phyloP scores from a whole-genome alignment of 53 echinoderm and acorn worm species.

The Hippasteria phrygiana region DNA sequence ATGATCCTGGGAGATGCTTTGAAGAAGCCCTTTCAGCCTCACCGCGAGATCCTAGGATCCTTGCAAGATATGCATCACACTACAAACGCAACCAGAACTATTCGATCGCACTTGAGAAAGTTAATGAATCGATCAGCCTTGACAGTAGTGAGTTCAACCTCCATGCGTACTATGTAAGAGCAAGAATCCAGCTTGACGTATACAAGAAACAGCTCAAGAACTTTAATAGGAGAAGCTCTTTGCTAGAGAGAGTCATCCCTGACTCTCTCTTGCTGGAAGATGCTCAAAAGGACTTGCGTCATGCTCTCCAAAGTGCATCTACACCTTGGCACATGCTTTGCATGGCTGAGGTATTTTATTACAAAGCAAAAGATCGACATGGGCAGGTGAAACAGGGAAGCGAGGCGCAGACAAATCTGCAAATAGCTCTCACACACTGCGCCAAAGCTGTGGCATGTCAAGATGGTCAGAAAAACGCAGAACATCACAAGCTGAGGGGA shows the following conservation, averaged over 20 bases:
- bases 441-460: slow-evolving; percentile 43
- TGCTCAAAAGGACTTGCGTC: slow-evolving; percentile 20
- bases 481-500: background rate
- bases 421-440: slow-evolving; percentile 12
- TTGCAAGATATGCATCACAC: slow-evolving; percentile 25
- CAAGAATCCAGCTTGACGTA: background rate
- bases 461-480: slow-evolving; percentile 9
- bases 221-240: background rate
- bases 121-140: background rate
- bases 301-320: background rate
- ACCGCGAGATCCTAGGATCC: slow-evolving; percentile 21
- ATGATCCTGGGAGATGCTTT: background rate
- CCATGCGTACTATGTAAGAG: slow-evolving; percentile 1
- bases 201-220: background rate
- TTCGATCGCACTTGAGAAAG: background rate
- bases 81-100: background rate
- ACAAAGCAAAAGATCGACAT: slow-evolving; percentile 14
- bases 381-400: background rate
- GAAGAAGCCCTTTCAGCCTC: background rate
- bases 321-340: background rate
- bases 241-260: no score
- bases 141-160: background rate
- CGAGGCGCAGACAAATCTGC: background rate
- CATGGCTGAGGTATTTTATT: slow-evolving; percentile 29
- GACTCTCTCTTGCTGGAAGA: background rate